These are phyloP conservation scores for Clarias magur DNA, from an alignment of 2,113 vertebrate species.

Conservation along the genomic window DNA sequence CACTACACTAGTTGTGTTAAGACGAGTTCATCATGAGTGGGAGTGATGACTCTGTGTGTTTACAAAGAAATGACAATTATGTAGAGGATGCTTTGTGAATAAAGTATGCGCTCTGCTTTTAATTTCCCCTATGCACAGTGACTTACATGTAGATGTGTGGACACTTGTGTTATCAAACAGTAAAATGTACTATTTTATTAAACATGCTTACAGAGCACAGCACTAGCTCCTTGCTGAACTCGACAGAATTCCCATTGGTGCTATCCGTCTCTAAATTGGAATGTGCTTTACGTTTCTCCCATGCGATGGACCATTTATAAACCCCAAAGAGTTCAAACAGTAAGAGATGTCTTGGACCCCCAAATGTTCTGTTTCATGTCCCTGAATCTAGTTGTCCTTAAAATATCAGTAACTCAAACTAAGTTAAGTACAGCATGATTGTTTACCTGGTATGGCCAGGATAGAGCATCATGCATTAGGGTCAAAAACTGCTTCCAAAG, in stretches of 20 bases:
- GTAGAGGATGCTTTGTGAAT: no score
- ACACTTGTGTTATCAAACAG: not conserved
- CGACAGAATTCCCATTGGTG: conserved; percentile 8
- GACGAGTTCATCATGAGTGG: no score
- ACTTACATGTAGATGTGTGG: no score
- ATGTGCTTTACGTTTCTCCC: not conserved
- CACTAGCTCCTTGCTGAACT: not conserved
- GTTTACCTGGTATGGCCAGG: not conserved
- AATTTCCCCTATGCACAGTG: no score
- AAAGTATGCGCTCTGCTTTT: no score
- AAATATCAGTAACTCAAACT: not conserved
- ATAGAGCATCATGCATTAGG: not conserved
- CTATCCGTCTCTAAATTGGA: not conserved
- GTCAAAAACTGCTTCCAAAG: not conserved
- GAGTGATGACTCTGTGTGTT: no score
- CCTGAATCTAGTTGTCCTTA: not conserved
- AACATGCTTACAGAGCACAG: not conserved
- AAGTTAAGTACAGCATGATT: not conserved
- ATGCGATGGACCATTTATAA: not conserved
- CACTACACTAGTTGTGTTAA: no score
- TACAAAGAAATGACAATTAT: no score
- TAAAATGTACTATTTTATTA: not conserved
- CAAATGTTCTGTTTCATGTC: not conserved
- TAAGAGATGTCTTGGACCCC: not conserved
- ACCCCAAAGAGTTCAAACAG: not conserved